Evolutionary conservation across 2,888 invertebrate species (phyloP).

Genomic region (Linnaemya vulpina): DNA sequence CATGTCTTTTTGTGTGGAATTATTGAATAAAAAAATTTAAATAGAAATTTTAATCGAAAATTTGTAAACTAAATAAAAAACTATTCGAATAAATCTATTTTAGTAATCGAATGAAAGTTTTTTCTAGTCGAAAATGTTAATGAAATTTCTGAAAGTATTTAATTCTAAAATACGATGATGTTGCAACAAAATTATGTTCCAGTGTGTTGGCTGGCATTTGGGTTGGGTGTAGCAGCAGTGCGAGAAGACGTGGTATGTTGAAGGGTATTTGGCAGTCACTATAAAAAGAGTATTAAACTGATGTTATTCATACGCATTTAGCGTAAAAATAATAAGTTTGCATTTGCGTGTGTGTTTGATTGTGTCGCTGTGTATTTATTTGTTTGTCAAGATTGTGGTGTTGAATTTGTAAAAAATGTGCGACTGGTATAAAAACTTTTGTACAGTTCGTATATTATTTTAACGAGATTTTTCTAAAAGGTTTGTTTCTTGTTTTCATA

Average conservation of each 20-base stretch:
- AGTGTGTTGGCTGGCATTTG: not conserved
- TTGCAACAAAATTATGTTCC: too few relatives aligned
- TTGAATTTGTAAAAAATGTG: conserved; percentile 21
- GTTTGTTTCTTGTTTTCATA: conserved; percentile 29
- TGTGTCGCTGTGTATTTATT: conserved; percentile 1
- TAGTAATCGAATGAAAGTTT: too few relatives aligned
- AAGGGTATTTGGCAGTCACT: not conserved
- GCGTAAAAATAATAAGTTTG: conserved; percentile 53
- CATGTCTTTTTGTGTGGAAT: too few relatives aligned
- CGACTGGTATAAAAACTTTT: not conserved
- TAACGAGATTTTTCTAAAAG: conserved; percentile 30
- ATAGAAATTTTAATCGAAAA: too few relatives aligned
- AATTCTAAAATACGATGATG: too few relatives aligned
- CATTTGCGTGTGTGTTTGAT: conserved; percentile 15
- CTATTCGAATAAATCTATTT: too few relatives aligned
- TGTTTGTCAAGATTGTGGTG: conserved; percentile 20
- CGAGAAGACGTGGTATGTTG: not conserved
- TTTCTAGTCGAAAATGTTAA: too few relatives aligned
- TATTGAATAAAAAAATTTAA: too few relatives aligned
- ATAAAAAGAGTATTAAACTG: conserved; percentile 33
- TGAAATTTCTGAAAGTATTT: too few relatives aligned
- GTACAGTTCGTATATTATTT: not conserved
- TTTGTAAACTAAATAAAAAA: too few relatives aligned
- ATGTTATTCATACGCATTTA: conserved; percentile 49
- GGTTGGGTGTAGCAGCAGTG: not conserved